Percentiles rank a stretch among this genome's conserved stretches.
phyloP scores from a whole-genome alignment of 2,797 vertebrate species.

The Meriones psammophilus region DNA sequence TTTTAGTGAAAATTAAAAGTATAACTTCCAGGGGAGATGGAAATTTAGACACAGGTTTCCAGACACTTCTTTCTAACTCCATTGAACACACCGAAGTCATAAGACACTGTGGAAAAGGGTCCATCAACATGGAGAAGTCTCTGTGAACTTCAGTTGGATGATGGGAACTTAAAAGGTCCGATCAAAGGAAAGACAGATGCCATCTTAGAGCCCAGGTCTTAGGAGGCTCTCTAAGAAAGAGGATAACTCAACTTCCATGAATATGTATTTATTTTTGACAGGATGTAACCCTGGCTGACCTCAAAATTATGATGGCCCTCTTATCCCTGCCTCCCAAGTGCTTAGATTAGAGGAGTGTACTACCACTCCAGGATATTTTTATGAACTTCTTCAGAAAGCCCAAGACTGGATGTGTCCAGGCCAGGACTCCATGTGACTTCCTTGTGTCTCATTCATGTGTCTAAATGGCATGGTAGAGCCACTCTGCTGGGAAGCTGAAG shows the following conservation, averaged over 20 bases:
- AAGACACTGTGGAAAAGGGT: background rate
- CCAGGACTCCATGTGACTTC: background rate
- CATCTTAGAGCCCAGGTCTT: background rate
- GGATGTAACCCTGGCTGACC: background rate
- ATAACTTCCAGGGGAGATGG: background rate
- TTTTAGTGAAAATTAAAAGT: slow-evolving; percentile 31
- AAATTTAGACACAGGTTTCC: background rate
- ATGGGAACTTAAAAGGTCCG: background rate
- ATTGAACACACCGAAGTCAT: background rate
- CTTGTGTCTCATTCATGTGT: background rate
- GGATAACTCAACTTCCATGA: background rate
- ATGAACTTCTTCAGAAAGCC: background rate
- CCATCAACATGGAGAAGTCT: background rate
- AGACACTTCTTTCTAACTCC: background rate
- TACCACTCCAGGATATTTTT: background rate
- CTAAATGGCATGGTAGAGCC: background rate
- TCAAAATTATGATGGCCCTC: background rate
- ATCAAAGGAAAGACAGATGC: background rate
- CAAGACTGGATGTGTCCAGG: background rate
- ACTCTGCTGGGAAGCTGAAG: background rate
- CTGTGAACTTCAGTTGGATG: background rate
- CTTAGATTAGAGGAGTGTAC: background rate
- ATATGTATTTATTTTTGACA: background rate
- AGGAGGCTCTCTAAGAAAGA: background rate
- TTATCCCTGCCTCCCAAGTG: background rate